Base-by-base conservation (phyloP, 2,888 invertebrate species). In the Drosophila monieri region DNA sequence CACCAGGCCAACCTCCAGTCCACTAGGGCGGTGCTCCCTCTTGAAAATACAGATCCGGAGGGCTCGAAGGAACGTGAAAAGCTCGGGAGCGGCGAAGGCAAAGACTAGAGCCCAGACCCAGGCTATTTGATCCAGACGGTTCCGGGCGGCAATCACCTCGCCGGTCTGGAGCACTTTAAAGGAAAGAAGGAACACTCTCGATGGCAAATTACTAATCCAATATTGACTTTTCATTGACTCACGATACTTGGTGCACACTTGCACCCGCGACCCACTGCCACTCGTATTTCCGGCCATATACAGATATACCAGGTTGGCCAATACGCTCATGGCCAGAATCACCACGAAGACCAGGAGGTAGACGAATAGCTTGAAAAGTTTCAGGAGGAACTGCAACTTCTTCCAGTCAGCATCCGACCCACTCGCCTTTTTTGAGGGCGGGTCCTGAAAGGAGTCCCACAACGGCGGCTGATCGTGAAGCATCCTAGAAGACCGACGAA, bases 71-170 rank as follows among this genome's bases (percentile, higher is more conserved):
- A 97, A 94, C 8, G 94, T 94, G 12, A 96, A 94, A 0, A 95
- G 65, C 92, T 98, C 97, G 0, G 97, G 97, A 21, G 95, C 92
- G 41, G 94, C 92, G 88, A 96, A 96, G 21, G 95, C 94, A 77
- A 96, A 94, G 43, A 96, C 92, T 27, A 96, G 90, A 49, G 95
- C 94, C 96, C 97, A 97, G 12, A 96, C 94, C 97, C 97, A 97
- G 46, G 94, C 92, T 58, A 95, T 92, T 73, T 94, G 93, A 86
- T 95, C 95, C 78, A 93, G 93, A 67, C 93, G 92, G 69, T 74
- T 77, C 71, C 55, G 61, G 56, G 69, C 37, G 8, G 81, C 81
- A 62, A 30, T 47, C 61, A 72, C 74, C 6, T 69, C 61, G 43
- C 70, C 68, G 27, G 58, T 59, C 23, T 68, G 58, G 14, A 80